These are phyloP conservation scores for Tanytarsus gracilentus DNA, from an alignment of 2,888 invertebrate genomes.

Conservation along the genomic window DNA sequence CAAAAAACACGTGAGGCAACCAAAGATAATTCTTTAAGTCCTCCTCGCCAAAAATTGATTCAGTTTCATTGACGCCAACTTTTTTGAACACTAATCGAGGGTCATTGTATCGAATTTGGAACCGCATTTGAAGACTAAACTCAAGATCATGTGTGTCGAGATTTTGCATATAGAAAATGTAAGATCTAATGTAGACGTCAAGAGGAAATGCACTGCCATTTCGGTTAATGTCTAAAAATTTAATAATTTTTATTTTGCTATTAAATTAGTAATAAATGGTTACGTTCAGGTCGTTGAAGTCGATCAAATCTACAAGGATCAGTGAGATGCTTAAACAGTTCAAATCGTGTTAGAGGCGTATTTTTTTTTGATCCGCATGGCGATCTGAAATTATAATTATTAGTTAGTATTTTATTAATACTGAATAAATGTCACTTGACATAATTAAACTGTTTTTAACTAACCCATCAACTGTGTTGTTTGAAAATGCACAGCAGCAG, in stretches of 20 bases:
- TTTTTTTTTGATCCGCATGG: too few relatives aligned
- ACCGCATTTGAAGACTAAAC: constrained; percentile 51
- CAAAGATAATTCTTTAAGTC: constrained; percentile 63
- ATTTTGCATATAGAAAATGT: constrained; percentile 75
- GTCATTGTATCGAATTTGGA: constrained; percentile 71
- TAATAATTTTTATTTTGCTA: too few relatives aligned
- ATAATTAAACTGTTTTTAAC: too few relatives aligned
- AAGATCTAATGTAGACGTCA: constrained; percentile 63
- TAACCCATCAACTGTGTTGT: too few relatives aligned
- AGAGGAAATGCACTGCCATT: constrained; percentile 52
- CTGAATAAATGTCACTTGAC: too few relatives aligned
- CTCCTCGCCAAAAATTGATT: constrained; percentile 61
- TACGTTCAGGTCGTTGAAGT: constrained; percentile 52
- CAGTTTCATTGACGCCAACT: constrained; percentile 56
- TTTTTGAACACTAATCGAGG: constrained; percentile 57
- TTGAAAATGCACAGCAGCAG: too few relatives aligned
- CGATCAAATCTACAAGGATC: constrained; percentile 69
- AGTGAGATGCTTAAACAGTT: constrained; percentile 60
- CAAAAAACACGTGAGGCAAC: constrained; percentile 74
- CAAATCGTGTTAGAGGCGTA: constrained; percentile 63
- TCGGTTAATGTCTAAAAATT: constrained; percentile 1
- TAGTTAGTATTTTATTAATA: too few relatives aligned
- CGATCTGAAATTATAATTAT: too few relatives aligned
- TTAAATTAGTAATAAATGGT: too few relatives aligned
- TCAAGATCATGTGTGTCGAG: constrained; percentile 66